Conservation (phyloP, 2,888 invertebrate genomes). For the Drosophila prostipennis region DNA sequence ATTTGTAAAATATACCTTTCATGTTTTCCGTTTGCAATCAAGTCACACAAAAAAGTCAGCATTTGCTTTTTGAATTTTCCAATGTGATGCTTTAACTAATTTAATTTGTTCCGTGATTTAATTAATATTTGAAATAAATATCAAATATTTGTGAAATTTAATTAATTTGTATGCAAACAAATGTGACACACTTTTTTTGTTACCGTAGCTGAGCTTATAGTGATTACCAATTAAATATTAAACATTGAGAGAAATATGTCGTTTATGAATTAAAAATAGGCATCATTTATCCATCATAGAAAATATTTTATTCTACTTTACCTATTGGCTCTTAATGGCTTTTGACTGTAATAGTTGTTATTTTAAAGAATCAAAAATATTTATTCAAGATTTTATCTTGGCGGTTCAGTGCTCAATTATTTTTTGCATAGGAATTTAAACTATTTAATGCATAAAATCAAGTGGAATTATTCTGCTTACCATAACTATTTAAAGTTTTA, state of each 20-base stretch:
- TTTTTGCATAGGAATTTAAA: background rate
- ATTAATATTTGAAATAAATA: slow-evolving; percentile 56
- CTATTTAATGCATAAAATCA: background rate
- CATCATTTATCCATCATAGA: background rate
- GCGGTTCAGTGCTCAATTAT: background rate
- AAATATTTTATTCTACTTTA: too few species aligned
- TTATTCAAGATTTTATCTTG: background rate
- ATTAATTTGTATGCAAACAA: slow-evolving; percentile 12
- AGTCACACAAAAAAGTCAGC: background rate
- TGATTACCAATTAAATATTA: slow-evolving; percentile 4
- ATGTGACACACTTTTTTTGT: slow-evolving; percentile 24
- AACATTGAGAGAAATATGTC: background rate
- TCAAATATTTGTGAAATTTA: slow-evolving; percentile 45
- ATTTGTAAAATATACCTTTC: background rate
- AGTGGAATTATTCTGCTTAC: slow-evolving; percentile 8
- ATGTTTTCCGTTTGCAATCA: background rate
- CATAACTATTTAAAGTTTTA: slow-evolving; percentile 6
- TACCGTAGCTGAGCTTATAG: slow-evolving; percentile 2
- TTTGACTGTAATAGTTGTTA: too few species aligned
- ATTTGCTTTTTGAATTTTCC: slow-evolving; percentile 9
- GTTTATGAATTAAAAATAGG: too few species aligned
- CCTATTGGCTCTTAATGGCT: too few species aligned
- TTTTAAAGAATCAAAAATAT: background rate
- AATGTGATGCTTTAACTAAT: slow-evolving; percentile 31
- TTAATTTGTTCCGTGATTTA: slow-evolving; percentile 43